Percentiles rank a stretch among this genome's conserved stretches.
Conservation (phyloP, 2,888 invertebrate species). For the Carcina quercana region DNA sequence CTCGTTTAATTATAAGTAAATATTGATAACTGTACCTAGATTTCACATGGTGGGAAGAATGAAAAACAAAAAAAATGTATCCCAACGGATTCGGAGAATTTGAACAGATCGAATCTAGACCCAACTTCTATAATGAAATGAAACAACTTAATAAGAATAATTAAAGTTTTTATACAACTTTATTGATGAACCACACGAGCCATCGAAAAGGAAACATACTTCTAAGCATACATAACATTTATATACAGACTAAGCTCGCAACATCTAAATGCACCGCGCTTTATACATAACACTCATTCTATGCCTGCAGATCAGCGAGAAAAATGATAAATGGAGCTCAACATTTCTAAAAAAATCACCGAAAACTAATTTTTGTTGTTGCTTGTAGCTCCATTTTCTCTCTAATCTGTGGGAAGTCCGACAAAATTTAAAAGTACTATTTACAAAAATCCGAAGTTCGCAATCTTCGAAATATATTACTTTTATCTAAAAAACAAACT, state of each 20-base stretch:
- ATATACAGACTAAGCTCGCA: conserved; percentile 61
- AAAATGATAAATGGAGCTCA: too few relatives aligned
- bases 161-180: conserved; percentile 44
- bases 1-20: too few relatives aligned
- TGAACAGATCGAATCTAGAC: too few relatives aligned
- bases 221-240: conserved; percentile 57
- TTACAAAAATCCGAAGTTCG: conserved; percentile 28
- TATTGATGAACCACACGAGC: conserved; percentile 34
- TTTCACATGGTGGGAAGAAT: too few relatives aligned
- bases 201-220: conserved; percentile 35
- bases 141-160: conserved; percentile 31
- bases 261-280: conserved; percentile 43
- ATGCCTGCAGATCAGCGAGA: too few relatives aligned
- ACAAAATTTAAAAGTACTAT: conserved; percentile 26
- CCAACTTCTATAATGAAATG: too few relatives aligned
- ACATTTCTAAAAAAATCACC: too few relatives aligned
- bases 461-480: conserved; percentile 27
- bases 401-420: conserved; percentile 5
- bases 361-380: too few relatives aligned
- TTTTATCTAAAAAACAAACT: conserved; percentile 13
- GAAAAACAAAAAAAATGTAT: too few relatives aligned
- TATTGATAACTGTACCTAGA: too few relatives aligned
- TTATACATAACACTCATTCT: conserved; percentile 34
- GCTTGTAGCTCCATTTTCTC: too few relatives aligned
- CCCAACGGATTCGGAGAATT: too few relatives aligned